Evolutionary conservation across 2,888 invertebrate species (phyloP), one percentile per base, ranked within the genome.

Genomic region (Meganola albula): DNA sequence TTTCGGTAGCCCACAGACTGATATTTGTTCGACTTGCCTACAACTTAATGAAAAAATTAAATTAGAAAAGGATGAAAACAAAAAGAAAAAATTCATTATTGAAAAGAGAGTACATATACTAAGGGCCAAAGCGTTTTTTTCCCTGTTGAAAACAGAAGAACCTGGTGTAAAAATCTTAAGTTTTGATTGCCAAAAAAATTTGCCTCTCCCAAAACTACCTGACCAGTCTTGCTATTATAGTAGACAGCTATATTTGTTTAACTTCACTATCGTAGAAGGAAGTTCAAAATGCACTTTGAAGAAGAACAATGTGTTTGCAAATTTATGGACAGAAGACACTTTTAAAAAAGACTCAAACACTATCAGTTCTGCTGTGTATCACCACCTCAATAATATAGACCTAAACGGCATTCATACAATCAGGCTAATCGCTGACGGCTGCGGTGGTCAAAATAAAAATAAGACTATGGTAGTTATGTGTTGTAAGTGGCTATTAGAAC

Each of bases 181-280:
- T 8, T 60, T 64, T 48, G 65, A 69, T 31, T 67, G 55, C 21
- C 54, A 66, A 37, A 67, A 68, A 50, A 67, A 67, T 25, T 18
- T 51, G 4, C 41, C 47, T 5, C 27, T 61, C 12, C 58, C 55
- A 5, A 53, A 48, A 27, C 30, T 61, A 9, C 57, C 57, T 16
- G 58, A 54, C 11, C 57, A 58, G 22, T 27, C 28, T 10, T 37
- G 37, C 11, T 21, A 26, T 35, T 35, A 44, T 28, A 42, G 38
- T 24, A 34, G 44, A 13, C 49, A 52, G 27, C 24, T 52, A 32
- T 48, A 46, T 26, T 37, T 51, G 8, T 48, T 49, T 23, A 52
- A 52, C 40, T 42, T 50, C 25, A 27, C 44, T 24, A 27, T 50
- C 6, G 42, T 45, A 11, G 31, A 34, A 8, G 34, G 31, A 24